Evolutionary conservation across 2,797 vertebrate genomes (phyloP).

Genomic region (Sebastes kiyomatsui): DNA sequence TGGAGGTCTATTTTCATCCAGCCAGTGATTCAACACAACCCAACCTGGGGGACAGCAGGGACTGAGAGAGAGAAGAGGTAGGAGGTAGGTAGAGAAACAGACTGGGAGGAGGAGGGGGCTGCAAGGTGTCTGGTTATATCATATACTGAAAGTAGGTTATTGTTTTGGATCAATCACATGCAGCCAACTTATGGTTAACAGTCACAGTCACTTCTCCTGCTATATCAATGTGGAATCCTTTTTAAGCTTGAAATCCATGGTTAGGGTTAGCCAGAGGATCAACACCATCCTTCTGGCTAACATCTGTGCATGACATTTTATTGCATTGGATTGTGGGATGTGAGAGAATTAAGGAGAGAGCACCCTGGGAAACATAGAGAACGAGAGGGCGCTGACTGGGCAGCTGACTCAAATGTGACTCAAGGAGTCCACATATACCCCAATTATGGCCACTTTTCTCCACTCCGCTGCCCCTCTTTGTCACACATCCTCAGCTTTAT

Average conservation of each 20-base stretch:
- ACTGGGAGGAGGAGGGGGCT: slow-evolving; percentile 43
- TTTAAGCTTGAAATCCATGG: slow-evolving; percentile 38
- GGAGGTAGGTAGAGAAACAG: slow-evolving; percentile 68
- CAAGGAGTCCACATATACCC: slow-evolving; percentile 65
- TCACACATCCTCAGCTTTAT: slow-evolving; percentile 31
- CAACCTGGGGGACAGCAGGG: slow-evolving; percentile 73
- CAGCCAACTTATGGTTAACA: slow-evolving; percentile 43
- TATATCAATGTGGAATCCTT: slow-evolving; percentile 29
- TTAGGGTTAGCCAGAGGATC: slow-evolving; percentile 55
- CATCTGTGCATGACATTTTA: slow-evolving; percentile 68
- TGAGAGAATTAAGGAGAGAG: slow-evolving; percentile 53
- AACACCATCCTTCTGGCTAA: slow-evolving; percentile 51
- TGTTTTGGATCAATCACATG: slow-evolving; percentile 61
- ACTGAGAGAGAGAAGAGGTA: slow-evolving; percentile 77
- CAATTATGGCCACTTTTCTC: slow-evolving; percentile 64
- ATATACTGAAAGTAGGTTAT: slow-evolving; percentile 75
- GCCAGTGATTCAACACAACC: slow-evolving; percentile 78
- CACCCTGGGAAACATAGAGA: slow-evolving; percentile 47
- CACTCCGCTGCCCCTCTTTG: slow-evolving; percentile 44
- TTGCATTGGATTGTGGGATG: slow-evolving; percentile 65
- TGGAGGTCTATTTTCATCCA: slow-evolving; percentile 75
- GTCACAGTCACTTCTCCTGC: slow-evolving; percentile 3
- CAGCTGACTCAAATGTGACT: slow-evolving; percentile 73
- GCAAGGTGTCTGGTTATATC: slow-evolving; percentile 75
- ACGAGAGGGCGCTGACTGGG: slow-evolving; percentile 48